Evolutionary conservation across 2,888 invertebrate species (phyloP), one percentile per base, ranked within the genome.

Genomic region (Lordiphosa andalusiaca): DNA sequence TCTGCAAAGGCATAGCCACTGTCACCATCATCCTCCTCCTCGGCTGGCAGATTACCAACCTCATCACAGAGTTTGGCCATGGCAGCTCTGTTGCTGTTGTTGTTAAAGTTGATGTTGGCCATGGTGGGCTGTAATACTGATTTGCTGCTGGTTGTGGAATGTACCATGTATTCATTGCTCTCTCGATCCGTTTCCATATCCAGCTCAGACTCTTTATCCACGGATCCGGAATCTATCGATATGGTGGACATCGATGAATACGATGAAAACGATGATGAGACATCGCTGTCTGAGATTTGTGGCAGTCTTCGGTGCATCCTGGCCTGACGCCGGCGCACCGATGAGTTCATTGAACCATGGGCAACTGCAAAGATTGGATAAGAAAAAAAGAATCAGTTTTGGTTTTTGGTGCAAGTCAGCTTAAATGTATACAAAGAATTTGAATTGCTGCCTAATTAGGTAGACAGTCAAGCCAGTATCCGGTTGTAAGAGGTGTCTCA

Each of bases 101-200:
- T 54, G 23, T 53, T 58, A 63, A 57, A 49, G 25, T 57, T 68
- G 25, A 44, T 46, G 37, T 72, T 69, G 41, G 61, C 61, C 52
- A 42, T 67, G 16, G 67, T 64, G 9, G 78, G 76, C 44, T 77
- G 74, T 82, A 80, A 80, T 80, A 80, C 82, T 80, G 78, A 66
- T 68, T 71, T 60, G 42, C 47, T 59, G 19, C 55, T 57, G 54
- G 39, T 49, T 46, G 52, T 52, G 53, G 33, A 25, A 44, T 13
- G 62, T 16, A 44, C 33, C 13, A 13, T 6, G 16, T 44, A 30
- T 10, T 44, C 44, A 33, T 16, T 16, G 33, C 44, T 44, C 33
- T 33, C 44, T 4, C 44, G 44, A n/a, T 44, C 30, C 9, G 4
- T 30, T 30, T 30, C 30, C 3, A 30, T 25, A 3, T 54, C 55